phyloP scores from a whole-genome alignment of 2,113 vertebrate species.

The Polypterus senegalus region DNA sequence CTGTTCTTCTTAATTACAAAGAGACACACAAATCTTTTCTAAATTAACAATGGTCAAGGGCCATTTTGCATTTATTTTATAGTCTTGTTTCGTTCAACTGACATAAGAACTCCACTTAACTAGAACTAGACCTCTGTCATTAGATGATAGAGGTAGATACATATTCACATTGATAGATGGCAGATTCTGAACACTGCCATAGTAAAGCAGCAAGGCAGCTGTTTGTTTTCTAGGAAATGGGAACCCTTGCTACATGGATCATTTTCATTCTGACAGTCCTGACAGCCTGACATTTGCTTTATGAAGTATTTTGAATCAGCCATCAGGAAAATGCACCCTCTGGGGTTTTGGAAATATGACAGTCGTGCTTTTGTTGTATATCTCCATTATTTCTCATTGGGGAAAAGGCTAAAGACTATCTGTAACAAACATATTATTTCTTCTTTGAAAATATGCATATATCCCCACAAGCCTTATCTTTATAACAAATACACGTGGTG shows the following conservation, averaged over 20 bases:
- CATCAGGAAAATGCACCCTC: constrained; percentile 47
- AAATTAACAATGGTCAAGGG: too few species aligned
- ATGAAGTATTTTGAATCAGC: constrained; percentile 41
- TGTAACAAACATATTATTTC: not conserved
- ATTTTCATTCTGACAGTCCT: constrained; percentile 55
- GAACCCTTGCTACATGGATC: constrained; percentile 53
- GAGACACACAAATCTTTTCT: too few species aligned
- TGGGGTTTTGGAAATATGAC: constrained; percentile 43
- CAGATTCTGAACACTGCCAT: constrained; percentile 34
- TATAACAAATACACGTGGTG: too few species aligned
- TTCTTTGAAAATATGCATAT: too few species aligned
- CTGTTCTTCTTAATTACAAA: too few species aligned
- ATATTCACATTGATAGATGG: constrained; percentile 31
- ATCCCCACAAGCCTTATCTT: too few species aligned
- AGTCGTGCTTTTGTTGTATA: constrained; percentile 44
- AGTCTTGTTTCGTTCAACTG: not conserved
- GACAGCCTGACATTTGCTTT: constrained; percentile 69
- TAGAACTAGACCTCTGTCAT: constrained; percentile 22
- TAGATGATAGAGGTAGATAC: constrained; percentile 30
- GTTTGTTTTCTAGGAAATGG: constrained; percentile 51
- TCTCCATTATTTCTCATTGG: constrained; percentile 44
- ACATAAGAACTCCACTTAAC: constrained; percentile 17
- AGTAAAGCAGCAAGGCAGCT: constrained; percentile 46
- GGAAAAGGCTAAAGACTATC: constrained; percentile 16
- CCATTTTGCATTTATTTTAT: not conserved